These are phyloP conservation scores for Apodemia mormo DNA, from an alignment of 2,888 invertebrate genomes.

Conservation along the genomic window DNA sequence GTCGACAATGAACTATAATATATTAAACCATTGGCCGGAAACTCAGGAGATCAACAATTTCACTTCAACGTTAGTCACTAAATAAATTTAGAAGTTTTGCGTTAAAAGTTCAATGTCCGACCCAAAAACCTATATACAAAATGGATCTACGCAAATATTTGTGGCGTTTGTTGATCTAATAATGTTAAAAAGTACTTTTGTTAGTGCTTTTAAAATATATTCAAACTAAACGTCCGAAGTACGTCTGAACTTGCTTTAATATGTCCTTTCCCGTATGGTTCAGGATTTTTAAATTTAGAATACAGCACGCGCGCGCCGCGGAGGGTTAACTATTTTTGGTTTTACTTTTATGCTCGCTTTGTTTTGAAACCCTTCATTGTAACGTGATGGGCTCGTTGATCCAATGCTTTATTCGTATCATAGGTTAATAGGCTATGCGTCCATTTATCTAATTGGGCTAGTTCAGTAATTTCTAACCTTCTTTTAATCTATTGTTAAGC, in stretches of 20 bases:
- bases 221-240: constrained; percentile 41
- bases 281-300: constrained; percentile 58
- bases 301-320: constrained; percentile 55
- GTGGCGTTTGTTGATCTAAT: constrained; percentile 5
- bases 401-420: no score
- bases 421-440: no score
- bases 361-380: not conserved
- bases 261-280: constrained; percentile 38
- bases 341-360: constrained; percentile 30
- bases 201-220: not conserved
- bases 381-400: no score
- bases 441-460: no score
- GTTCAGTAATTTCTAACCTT: no score
- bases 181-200: constrained; percentile 21
- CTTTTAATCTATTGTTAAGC: no score
- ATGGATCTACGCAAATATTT: constrained; percentile 8
- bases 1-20: not conserved
- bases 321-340: constrained; percentile 66
- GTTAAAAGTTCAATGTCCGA: constrained; percentile 43
- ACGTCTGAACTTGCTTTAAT: constrained; percentile 48
- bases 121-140: constrained; percentile 31
- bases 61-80: constrained; percentile 69
- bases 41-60: constrained; percentile 58
- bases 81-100: constrained; percentile 72
- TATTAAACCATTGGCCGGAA: constrained; percentile 51